A percentile compares a stretch with the other conserved stretches of the same genome.
phyloP scores from a whole-genome alignment of 2,888 invertebrate genomes.

The Chrysolina oricalcia region DNA sequence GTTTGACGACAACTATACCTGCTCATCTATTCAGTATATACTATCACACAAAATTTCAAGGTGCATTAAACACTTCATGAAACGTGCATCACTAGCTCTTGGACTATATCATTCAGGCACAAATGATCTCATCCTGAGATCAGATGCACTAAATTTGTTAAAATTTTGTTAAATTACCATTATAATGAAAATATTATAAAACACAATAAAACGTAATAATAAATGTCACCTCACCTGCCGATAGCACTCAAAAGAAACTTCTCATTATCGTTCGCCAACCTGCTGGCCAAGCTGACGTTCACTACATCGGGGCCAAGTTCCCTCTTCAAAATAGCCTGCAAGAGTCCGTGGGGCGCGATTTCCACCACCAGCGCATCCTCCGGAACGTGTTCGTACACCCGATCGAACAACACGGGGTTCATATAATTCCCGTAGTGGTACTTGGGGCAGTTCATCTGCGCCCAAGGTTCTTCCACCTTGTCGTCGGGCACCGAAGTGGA shows the following conservation, averaged over 20 bases:
- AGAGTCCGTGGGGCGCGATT: constrained; percentile 86
- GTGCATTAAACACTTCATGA: no score
- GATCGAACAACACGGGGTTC: constrained; percentile 81
- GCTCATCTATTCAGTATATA: no score
- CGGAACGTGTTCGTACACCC: constrained; percentile 84
- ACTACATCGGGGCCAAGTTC: constrained; percentile 78
- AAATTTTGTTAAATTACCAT: no score
- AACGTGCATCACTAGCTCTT: no score
- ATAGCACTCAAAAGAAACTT: constrained; percentile 67
- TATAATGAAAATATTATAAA: no score
- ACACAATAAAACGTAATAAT: no score
- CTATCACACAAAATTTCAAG: no score
- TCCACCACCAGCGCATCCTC: constrained; percentile 86
- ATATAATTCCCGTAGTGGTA: constrained; percentile 91
- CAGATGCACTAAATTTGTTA: no score
- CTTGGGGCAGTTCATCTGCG: constrained; percentile 77
- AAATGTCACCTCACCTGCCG: constrained; percentile 55
- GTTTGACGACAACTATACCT: no score
- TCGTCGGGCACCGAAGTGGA: constrained; percentile 78
- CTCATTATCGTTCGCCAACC: constrained; percentile 77
- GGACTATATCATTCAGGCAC: no score
- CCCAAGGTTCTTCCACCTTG: constrained; percentile 74
- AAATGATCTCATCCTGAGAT: no score
- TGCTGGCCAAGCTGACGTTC: constrained; percentile 82
- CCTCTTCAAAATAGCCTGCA: constrained; percentile 86